Evolutionary conservation across 2,113 vertebrate species (phyloP).

Genomic region (Labeo catla): DNA sequence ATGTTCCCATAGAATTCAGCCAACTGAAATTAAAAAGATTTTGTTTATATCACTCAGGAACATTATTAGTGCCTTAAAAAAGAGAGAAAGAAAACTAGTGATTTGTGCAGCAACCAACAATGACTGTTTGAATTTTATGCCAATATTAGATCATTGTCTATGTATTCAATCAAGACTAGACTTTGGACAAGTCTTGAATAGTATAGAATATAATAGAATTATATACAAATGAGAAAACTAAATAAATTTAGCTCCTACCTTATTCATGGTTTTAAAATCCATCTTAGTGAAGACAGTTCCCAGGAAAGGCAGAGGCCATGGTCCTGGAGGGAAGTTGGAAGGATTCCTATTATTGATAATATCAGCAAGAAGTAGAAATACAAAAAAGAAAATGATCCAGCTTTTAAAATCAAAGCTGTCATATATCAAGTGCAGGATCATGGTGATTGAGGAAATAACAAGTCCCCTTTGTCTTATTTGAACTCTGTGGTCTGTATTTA

Average conservation of each 20-base stretch:
- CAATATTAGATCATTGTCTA: too few species aligned
- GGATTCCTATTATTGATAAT: slow-evolving; percentile 71
- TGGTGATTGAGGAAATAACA: slow-evolving; percentile 9
- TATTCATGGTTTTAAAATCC: slow-evolving; percentile 53
- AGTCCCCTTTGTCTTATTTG: background rate
- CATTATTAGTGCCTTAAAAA: too few species aligned
- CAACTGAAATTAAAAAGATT: slow-evolving; percentile 65
- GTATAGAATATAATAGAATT: too few species aligned
- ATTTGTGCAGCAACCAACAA: too few species aligned
- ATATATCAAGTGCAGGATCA: slow-evolving; percentile 70
- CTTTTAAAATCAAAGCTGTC: slow-evolving; percentile 61
- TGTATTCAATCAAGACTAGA: too few species aligned
- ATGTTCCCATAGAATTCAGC: slow-evolving; percentile 75
- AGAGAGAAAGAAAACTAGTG: too few species aligned
- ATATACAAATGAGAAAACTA: too few species aligned
- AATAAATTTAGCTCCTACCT: slow-evolving; percentile 62
- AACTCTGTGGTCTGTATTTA: background rate
- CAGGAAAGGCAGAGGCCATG: slow-evolving; percentile 71
- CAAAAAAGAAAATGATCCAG: slow-evolving; percentile 68
- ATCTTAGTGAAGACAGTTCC: slow-evolving; percentile 66
- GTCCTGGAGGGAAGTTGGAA: slow-evolving; percentile 76
- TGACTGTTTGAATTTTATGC: too few species aligned
- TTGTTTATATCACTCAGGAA: background rate
- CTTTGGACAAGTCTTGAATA: too few species aligned
- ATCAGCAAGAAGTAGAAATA: slow-evolving; percentile 71